These are phyloP conservation scores for Limnephilus marmoratus DNA, from an alignment of 2,888 invertebrate genomes.

Conservation along the genomic window DNA sequence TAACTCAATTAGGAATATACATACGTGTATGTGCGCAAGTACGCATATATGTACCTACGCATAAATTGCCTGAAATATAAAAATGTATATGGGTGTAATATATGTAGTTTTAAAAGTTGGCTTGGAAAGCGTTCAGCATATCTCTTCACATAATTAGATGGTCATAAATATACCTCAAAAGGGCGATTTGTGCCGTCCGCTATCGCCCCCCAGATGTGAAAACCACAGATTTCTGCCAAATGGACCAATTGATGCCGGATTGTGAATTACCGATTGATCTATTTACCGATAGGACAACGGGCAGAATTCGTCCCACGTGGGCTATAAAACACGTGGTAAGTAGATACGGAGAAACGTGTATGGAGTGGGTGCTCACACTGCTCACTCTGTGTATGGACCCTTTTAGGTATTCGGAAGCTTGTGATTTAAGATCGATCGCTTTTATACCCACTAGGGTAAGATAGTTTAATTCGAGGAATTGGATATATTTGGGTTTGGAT, in stretches of 20 bases:
- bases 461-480: conserved; percentile 5
- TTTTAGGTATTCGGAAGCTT: conserved; percentile 8
- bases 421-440: conserved; percentile 41
- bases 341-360: not conserved
- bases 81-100: not conserved
- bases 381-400: conserved; percentile 29
- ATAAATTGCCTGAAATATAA: not conserved
- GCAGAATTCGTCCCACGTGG: conserved; percentile 58
- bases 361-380: conserved; percentile 4
- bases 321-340: conserved; percentile 59
- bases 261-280: conserved; percentile 60
- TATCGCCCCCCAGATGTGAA: conserved; percentile 11
- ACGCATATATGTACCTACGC: not conserved
- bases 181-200: conserved; percentile 35
- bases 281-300: conserved; percentile 56
- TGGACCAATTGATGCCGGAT: conserved; percentile 51
- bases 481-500: not conserved
- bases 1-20: not conserved
- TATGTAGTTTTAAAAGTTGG: not conserved
- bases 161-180: conserved; percentile 24
- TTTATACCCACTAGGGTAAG: not conserved
- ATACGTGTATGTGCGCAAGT: not conserved
- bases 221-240: conserved; percentile 49
- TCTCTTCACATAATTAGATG: conserved; percentile 34
- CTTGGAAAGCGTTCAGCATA: not conserved